phyloP scores from a whole-genome alignment of 2,888 invertebrate species.

The Pristionchus maxplancki region DNA sequence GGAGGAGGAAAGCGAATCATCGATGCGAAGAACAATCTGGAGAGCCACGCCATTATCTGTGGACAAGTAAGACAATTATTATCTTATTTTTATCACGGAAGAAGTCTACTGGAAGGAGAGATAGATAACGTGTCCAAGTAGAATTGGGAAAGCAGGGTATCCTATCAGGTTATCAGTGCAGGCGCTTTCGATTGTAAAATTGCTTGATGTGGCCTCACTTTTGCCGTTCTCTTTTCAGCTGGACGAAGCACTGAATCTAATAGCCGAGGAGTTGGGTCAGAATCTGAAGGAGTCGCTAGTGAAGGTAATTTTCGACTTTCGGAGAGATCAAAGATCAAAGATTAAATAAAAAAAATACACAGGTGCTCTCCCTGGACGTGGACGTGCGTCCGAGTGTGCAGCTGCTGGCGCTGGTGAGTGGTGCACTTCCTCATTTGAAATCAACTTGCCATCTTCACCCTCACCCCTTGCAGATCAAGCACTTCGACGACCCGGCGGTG shows the following conservation, averaged over 20 bases:
- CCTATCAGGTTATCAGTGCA: no score
- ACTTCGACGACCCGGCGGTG: constrained; percentile 89
- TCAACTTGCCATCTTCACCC: not conserved
- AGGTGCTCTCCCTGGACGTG: constrained; percentile 81
- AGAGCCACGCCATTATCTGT: constrained; percentile 91
- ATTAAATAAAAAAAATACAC: not conserved
- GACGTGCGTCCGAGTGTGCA: constrained; percentile 92
- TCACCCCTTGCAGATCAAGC: constrained; percentile 78
- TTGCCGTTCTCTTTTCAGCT: constrained; percentile 64
- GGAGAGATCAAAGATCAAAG: not conserved
- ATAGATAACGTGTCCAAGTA: no score
- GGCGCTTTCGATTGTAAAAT: no score
- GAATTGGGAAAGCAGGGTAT: no score
- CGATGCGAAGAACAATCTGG: constrained; percentile 91
- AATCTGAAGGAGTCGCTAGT: constrained; percentile 69
- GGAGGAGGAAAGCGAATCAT: constrained; percentile 88
- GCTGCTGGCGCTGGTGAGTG: constrained; percentile 89
- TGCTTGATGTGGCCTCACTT: no score
- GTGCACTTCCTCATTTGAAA: not conserved
- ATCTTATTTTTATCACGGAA: no score
- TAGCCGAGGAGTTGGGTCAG: constrained; percentile 85
- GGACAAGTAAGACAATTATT: constrained; percentile 86
- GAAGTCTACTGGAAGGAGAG: no score
- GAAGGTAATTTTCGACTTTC: constrained; percentile 50
- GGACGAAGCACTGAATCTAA: constrained; percentile 69